Evolutionary conservation across 1,140 invertebrate genomes (phyloP), one percentile per base, ranked within the genome.

Genomic region (Maconellicoccus hirsutus): DNA sequence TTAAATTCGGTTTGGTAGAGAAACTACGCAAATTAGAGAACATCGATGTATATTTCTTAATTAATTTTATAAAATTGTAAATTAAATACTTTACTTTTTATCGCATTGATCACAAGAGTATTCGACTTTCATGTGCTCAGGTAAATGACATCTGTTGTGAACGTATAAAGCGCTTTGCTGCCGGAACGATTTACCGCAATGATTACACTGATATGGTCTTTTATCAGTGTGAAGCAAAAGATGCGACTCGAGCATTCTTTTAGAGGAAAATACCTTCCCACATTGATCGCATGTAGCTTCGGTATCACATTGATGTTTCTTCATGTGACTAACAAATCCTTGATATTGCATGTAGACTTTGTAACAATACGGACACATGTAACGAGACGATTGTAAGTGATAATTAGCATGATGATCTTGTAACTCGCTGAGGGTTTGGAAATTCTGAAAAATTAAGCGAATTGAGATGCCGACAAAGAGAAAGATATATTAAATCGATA

Each of bases 31-130:
- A 66, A 66, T n/a, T n/a, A n/a, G n/a, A n/a, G n/a, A n/a, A n/a
- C n/a, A n/a, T n/a, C n/a, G n/a, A n/a, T n/a, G n/a, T n/a, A n/a
- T n/a, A n/a, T n/a, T n/a, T n/a, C n/a, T n/a, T n/a, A n/a, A n/a
- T n/a, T n/a, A n/a, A n/a, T n/a, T n/a, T n/a, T n/a, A n/a, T n/a
- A n/a, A n/a, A n/a, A n/a, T n/a, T n/a, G n/a, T n/a, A n/a, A n/a
- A n/a, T n/a, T n/a, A n/a, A n/a, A n/a, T n/a, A 61, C 73, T 69
- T 74, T 73, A 76, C 74, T 71, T 39, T 75, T 81, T 82, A 69
- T 78, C 75, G 74, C 82, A 83, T 0, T 78, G 71, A 27, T 72
- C 71, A 73, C 85, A 86, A 8, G 83, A 74, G 71, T 80, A 76
- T 71, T 74, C 76, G 27, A 72, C 70, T 72, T 75, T 77, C 19